Evolutionary conservation across 2,113 vertebrate genomes (phyloP), one percentile per base, ranked within the genome.

Genomic region (Macquaria australasica): DNA sequence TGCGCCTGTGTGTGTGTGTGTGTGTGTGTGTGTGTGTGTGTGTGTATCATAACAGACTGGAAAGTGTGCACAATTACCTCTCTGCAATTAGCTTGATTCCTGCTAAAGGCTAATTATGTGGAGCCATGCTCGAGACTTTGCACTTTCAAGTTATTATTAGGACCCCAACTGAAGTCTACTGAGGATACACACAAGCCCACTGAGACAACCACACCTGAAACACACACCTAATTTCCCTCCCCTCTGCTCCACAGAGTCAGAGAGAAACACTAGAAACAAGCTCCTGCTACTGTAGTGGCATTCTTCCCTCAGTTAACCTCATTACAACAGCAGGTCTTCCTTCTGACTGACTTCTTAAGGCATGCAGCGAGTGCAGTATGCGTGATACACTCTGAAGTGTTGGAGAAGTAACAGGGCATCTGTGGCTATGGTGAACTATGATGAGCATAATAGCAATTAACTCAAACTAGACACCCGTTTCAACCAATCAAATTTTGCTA

Each of bases 111-210:
- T 96, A 95, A 96, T 96, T 96, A 96, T 91, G 93, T 91, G 89
- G 87, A 91, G 90, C 90, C 91, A 92, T 87, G 89, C 92, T 88
- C 81, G 67, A 94, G 89, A 92, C 91, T 92, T 92, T 94, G 91
- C 94, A 96, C 95, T 96, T 96, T 96, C 95, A 96, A 96, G 96
- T 95, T 96, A 96, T 96, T 96, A 96, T 95, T 96, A 96, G 96
- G 95, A 95, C 91, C 91, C 91, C 92, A 88, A 93, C 92, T 91
- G 87, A 90, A 91, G 91, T 93, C 93, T 93, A 82, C 77, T 21
- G 94, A 94, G 94, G 91, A 93, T 94, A 84, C 82, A 64, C 84
- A 83, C 77, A 82, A 68, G 82, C 79, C 92, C 93, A 55, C 80
- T 23, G 95, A 95, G 94, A 93, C 84, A 69, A 58, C 64, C 83